A percentile compares a stretch with the other conserved stretches of the same genome.
Conservation (phyloP, 2,797 vertebrate species). For the Mormyrus proboscirostris region DNA sequence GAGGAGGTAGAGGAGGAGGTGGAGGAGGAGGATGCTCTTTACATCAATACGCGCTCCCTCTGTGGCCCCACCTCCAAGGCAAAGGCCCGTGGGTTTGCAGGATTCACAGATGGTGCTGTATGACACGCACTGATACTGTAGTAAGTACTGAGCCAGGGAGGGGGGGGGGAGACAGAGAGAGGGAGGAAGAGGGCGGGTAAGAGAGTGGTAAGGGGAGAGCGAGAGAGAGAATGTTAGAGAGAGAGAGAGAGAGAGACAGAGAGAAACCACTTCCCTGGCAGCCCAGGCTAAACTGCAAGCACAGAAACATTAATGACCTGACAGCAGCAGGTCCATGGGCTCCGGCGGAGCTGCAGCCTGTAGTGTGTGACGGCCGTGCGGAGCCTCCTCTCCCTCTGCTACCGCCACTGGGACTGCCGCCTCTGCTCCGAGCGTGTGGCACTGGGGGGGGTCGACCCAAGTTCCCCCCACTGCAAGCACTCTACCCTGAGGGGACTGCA, state of each 20-base stretch:
- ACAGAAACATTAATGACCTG: slow-evolving; percentile 60
- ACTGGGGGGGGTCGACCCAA: slow-evolving; percentile 44
- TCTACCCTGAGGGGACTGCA: slow-evolving; percentile 32
- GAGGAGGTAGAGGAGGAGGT: slow-evolving; percentile 27
- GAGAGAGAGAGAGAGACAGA: slow-evolving; percentile 35
- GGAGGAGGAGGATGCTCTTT: slow-evolving; percentile 40
- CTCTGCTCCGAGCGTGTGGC: slow-evolving; percentile 37
- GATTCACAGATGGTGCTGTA: slow-evolving; percentile 69
- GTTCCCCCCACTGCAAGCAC: slow-evolving; percentile 1
- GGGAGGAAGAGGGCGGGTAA: not conserved
- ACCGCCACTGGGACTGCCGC: slow-evolving; percentile 20
- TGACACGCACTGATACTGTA: slow-evolving; percentile 45
- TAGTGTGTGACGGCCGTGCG: not conserved
- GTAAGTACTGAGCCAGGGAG: slow-evolving; percentile 42
- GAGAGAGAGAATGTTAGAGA: slow-evolving; percentile 38
- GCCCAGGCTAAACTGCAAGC: slow-evolving; percentile 45
- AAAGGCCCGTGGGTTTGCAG: slow-evolving; percentile 70
- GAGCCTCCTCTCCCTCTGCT: not conserved
- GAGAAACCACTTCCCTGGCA: slow-evolving; percentile 38
- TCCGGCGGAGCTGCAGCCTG: slow-evolving; percentile 35
- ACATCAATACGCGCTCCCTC: slow-evolving; percentile 24
- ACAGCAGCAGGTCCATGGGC: slow-evolving; percentile 39
- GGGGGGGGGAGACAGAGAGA: not conserved
- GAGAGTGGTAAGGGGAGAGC: not conserved
- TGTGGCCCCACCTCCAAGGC: slow-evolving; percentile 68